Base-by-base conservation (phyloP, 2,797 vertebrate genomes). In the Neosilurus hyrtlii region DNA sequence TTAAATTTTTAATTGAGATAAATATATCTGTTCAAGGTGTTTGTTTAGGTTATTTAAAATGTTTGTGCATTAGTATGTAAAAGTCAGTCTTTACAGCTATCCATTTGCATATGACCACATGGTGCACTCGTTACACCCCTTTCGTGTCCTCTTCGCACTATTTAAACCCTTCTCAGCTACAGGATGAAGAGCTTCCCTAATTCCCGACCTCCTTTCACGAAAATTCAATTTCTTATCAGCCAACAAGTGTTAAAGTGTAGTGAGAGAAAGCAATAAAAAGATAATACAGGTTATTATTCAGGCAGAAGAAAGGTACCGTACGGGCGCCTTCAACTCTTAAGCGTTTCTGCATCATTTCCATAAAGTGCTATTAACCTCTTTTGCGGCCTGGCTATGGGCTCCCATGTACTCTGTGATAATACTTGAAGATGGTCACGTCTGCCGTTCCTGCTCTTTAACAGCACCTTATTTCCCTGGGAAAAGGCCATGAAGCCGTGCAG, bases 301-400 rank as follows among this genome's bases (percentile, higher is more conserved):
- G 79, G 74, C 79, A 79, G 79, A 84, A 72, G 75, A 81, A 86
- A 79, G 75, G 24, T 79, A 83, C 77, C 78, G 74, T 83, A 83
- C 68, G 63, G 74, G 43, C 12, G 78, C 73, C 74, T 83, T 85
- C 83, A 70, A 84, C 61, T 78, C 75, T 71, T 35, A 56, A 35
- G 52, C 72, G 61, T 87, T 85, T 86, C 83, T 81, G 85, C 75
- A 82, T 79, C 81, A 83, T 88, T 86, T 86, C 57, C 76, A 86
- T 82, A 85, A 88, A 86, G 79, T 54, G 85, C 79, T 85, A 83
- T 86, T 85, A 85, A 83, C 87, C 87, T 86, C 81, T 56, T 79
- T 83, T 30, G 79, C 7, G 63, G 66, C n/a, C 2, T 65, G 78
- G 75, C 73, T 66, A 73, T 80, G n/a, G 15, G 22, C 68, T 65